Conservation (phyloP, 2,797 vertebrate species). For the Clarias pachynema region DNA sequence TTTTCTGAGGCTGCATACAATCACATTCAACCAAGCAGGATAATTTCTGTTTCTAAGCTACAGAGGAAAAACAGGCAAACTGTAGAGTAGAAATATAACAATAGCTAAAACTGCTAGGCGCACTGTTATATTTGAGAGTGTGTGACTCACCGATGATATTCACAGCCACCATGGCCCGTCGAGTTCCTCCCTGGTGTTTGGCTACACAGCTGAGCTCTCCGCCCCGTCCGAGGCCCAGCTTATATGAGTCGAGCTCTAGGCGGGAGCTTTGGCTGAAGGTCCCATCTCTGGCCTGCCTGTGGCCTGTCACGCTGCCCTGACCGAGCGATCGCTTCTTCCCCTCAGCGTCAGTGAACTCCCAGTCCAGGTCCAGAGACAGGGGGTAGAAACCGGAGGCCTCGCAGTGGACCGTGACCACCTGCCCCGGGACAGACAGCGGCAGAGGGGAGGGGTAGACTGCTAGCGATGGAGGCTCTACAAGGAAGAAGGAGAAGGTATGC, state of each 20-base stretch:
- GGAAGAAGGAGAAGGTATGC: neutral
- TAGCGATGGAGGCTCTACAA: conserved; percentile 77
- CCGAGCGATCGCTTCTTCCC: conserved; percentile 60
- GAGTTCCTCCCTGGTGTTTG: conserved; percentile 67
- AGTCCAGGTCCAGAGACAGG: conserved; percentile 74
- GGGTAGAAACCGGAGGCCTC: conserved; percentile 80
- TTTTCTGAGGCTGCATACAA: neutral
- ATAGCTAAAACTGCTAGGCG: neutral
- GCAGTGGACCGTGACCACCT: conserved; percentile 72
- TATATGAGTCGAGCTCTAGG: conserved; percentile 65
- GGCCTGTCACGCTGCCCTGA: conserved; percentile 70
- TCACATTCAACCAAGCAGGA: neutral
- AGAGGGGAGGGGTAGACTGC: conserved; percentile 75
- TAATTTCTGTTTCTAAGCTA: neutral
- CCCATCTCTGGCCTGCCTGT: conserved; percentile 76
- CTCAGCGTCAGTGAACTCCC: conserved; percentile 71
- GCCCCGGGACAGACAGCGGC: conserved; percentile 71
- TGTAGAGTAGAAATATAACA: neutral
- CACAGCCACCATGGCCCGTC: conserved; percentile 64
- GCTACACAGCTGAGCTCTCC: conserved; percentile 77
- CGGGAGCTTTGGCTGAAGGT: conserved; percentile 76
- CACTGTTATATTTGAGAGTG: neutral
- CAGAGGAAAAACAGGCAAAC: neutral
- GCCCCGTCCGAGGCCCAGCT: conserved; percentile 68
- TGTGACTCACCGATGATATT: conserved; percentile 76